Base-by-base conservation (phyloP, 2,113 vertebrate species). In the Benitochromis conjunctus region DNA sequence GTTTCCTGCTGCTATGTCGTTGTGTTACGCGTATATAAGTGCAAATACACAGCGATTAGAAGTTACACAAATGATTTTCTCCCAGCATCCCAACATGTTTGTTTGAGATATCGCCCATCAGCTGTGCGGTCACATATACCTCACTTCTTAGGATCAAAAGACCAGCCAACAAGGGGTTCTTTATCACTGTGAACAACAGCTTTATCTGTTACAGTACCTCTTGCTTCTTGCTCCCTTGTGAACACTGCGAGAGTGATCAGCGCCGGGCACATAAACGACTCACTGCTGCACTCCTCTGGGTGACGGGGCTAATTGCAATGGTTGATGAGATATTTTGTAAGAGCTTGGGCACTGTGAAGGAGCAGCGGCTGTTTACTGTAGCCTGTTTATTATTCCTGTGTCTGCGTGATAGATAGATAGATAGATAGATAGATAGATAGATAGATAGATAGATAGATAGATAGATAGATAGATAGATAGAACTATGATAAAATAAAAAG, bases 261-360 rank as follows among this genome's bases (percentile, higher is more conserved):
- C n/a, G 10, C 26, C 5, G 6, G 29, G 6, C 7, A 83, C 19
- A 82, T 14, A 84, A 53, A 86, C 62, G 86, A 76, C 77, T 87
- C 91, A 86, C 66, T 89, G 88, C 92, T 92, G 90, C 93, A 64
- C 91, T 94, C 92, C 1, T 85, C 82, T 93, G 92, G 94, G 82
- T 79, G 56, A 6, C 41, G 19, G 7, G 7, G 21, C 11, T 79
- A 13, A 21, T 21, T 90, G 86, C 89, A 92, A 14, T 53, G 7
- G 43, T 31, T 76, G 24, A 38, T 62, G 38, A 26, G 58, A 54
- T 60, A 36, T 66, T 66, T 13, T 51, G 5, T n/a, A 14, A 8
- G 21, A 80, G 19, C n/a, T 14, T 7, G 14, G 66, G 41, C 26
- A 18, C 14, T 77, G 57, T 69, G 41, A 53, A 60, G 11, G 18